Evolutionary conservation across 1,140 invertebrate genomes (phyloP), one percentile per base, ranked within the genome.

Genomic region (Pseudachorutes palmiensis): DNA sequence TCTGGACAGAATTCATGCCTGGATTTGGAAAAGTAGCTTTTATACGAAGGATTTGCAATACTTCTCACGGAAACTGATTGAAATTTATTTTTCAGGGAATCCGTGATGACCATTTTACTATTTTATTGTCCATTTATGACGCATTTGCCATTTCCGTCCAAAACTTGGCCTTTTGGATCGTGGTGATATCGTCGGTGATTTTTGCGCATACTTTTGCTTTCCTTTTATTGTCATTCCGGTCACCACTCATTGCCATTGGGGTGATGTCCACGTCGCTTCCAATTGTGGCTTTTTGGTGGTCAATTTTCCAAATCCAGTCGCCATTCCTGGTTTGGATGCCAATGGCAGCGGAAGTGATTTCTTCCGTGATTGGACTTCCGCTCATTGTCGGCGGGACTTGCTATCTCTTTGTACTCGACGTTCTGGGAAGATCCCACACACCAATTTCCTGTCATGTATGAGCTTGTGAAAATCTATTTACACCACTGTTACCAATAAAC

Each of bases 271-370:
- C 80, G 5, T 79, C 82, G 1, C 75, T 85, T 29, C 83, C 83
- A 12, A 55, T 84, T 1, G 78, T 81, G 2, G 82, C 81, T 1
- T 79, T 85, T 62, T 85, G 82, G 82, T 85, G 83, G 83, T 83
- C 82, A n/a, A 75, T 84, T 61, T 83, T 83, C 71, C 79, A 79
- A 68, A 79, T 82, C 76, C 48, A 70, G 16, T 33, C 55, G 48
- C 64, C 59, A 32, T 24, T 67, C 30, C 61, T 72, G 30, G 55
- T 72, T 33, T 84, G 82, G 82, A 78, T 80, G 45, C 83, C 83
- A 2, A 79, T 78, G n/a, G 77, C 83, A 29, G 83, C 83, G 0
- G 83, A 84, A 70, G 71, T 84, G 26, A 82, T 85, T 60, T 85
- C 83, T 70, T 80, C 82, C 0, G 72, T 84, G 24, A 74, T 84